Percentiles rank a stretch among this genome's conserved stretches.
Conservation (phyloP, 2,113 vertebrate genomes). For the Tetrax tetrax region DNA sequence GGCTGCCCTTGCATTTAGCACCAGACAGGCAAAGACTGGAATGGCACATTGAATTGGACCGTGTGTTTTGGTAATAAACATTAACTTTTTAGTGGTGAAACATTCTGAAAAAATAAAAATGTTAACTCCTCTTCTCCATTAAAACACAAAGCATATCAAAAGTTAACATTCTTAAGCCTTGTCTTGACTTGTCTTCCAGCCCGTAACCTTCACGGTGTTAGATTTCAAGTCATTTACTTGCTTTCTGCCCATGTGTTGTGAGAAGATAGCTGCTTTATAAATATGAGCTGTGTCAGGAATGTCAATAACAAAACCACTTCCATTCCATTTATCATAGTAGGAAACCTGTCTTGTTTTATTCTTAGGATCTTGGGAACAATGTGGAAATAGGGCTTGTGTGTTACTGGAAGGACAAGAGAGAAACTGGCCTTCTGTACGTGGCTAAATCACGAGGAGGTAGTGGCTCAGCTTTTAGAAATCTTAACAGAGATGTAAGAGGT, state of each 20-base stretch:
- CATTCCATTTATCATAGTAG: not conserved
- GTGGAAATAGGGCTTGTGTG: not conserved
- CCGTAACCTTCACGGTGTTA: not conserved
- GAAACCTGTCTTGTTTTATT: not conserved
- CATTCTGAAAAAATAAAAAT: not conserved
- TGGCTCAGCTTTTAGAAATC: not conserved
- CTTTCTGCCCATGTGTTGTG: not conserved
- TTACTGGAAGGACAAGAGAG: not conserved
- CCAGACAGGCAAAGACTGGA: not conserved
- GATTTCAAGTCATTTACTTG: not conserved
- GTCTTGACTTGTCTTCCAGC: not conserved
- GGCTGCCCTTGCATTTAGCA: not conserved
- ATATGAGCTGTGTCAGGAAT: not conserved
- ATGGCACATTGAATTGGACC: not conserved
- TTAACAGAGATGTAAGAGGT: accelerated
- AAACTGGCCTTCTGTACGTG: not conserved
- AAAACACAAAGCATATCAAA: not conserved
- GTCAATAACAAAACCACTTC: not conserved
- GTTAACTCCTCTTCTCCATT: not conserved
- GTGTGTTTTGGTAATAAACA: not conserved
- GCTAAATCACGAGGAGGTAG: not conserved
- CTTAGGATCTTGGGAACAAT: not conserved
- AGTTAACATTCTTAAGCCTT: not conserved
- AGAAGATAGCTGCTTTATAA: not conserved
- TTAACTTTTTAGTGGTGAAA: constrained; percentile 1